Evolutionary conservation across 2,113 vertebrate species (phyloP).

Genomic region (Circaetus cinerascens): DNA sequence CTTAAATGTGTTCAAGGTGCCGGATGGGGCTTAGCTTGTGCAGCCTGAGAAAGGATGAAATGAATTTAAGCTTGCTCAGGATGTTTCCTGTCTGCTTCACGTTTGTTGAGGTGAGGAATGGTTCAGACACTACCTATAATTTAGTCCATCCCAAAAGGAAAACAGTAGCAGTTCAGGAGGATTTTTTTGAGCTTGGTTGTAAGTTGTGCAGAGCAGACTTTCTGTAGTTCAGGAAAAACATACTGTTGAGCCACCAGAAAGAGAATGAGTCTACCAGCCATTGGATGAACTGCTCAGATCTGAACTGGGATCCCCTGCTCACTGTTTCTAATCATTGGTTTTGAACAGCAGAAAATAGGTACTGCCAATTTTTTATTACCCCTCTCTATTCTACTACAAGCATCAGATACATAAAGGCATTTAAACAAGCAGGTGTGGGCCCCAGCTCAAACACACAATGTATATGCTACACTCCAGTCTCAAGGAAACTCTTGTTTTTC

Average conservation of each 20-base stretch:
- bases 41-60: background rate
- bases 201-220: background rate
- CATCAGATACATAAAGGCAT: background rate
- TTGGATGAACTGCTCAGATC: background rate
- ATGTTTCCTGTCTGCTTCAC: background rate
- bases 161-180: background rate
- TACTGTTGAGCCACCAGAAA: background rate
- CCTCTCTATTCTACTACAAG: background rate
- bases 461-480: accelerated
- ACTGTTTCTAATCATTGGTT: background rate
- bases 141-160: background rate
- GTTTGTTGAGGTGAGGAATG: background rate
- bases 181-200: background rate
- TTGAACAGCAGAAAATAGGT: background rate
- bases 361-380: background rate
- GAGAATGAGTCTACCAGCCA: background rate
- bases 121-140: background rate
- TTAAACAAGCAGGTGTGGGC: background rate
- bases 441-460: background rate
- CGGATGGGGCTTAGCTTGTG: background rate
- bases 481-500: background rate
- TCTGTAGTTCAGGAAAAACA: background rate
- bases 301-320: background rate
- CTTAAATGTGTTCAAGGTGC: background rate
- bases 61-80: background rate